A percentile compares a stretch with the other conserved stretches of the same genome.
These are phyloP conservation scores for Platalea minor DNA, from an alignment of 2,797 vertebrate genomes.

Conservation along the genomic window DNA sequence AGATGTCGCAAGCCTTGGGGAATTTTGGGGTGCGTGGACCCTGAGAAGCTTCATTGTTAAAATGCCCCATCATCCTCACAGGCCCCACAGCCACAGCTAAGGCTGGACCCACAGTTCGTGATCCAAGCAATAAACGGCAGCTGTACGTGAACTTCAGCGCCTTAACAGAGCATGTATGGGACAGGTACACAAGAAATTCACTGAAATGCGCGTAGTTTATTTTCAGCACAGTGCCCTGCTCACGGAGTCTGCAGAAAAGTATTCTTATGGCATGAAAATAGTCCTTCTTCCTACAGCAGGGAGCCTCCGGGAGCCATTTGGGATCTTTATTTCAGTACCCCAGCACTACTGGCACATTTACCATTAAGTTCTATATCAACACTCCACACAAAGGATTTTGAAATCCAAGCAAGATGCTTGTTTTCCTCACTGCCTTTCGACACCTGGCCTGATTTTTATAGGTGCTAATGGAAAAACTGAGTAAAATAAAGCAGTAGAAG, in stretches of 20 bases:
- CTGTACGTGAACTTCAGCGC: neutral
- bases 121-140: neutral
- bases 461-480: neutral
- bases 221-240: neutral
- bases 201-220: neutral
- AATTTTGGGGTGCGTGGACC: neutral
- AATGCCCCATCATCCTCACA: neutral
- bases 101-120: neutral
- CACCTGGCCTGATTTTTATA: neutral
- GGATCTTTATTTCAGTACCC: neutral
- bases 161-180: accelerated
- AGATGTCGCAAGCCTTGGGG: neutral
- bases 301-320: neutral
- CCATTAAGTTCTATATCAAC: neutral
- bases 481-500: neutral
- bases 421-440: neutral
- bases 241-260: neutral
- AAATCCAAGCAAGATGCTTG: neutral
- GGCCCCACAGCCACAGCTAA: neutral
- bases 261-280: neutral
- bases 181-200: neutral
- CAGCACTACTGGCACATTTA: neutral
- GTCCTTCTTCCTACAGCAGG: neutral
- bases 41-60: neutral
- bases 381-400: neutral